These are phyloP conservation scores for Arctopsyche grandis DNA, from an alignment of 1,140 invertebrate species.

Conservation along the genomic window DNA sequence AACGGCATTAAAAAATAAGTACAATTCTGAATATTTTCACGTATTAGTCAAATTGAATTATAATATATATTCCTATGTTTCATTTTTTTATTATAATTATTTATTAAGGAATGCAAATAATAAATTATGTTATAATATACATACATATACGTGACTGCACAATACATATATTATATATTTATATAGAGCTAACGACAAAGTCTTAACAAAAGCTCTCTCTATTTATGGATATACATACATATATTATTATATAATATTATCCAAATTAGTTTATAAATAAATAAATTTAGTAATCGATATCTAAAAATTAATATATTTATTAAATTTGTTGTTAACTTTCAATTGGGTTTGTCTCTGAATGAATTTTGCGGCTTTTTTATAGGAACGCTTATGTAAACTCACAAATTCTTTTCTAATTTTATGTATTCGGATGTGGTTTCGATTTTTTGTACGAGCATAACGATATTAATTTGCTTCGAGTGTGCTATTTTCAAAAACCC, in stretches of 20 bases:
- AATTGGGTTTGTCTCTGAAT: constrained; percentile 48
- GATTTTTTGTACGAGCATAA: background rate
- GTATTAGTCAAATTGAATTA: constrained; percentile 3
- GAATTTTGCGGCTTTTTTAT: background rate
- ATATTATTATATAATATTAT: constrained; percentile 7
- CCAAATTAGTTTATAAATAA: background rate
- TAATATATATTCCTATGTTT: background rate
- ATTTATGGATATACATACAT: background rate
- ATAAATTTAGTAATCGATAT: background rate
- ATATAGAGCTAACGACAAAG: background rate
- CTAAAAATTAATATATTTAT: constrained; percentile 44
- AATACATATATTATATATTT: background rate
- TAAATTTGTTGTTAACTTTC: constrained; percentile 52
- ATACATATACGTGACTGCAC: background rate
- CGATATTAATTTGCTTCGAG: background rate
- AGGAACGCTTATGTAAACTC: background rate
- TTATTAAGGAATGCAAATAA: too few relatives aligned
- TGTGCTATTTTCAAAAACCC: constrained; percentile 39
- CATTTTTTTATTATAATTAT: background rate
- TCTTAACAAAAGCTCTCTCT: constrained; percentile 1
- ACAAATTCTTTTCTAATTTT: background rate
- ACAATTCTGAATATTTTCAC: background rate
- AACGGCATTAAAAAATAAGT: too few relatives aligned
- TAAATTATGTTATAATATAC: too few relatives aligned
- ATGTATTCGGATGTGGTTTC: background rate